Evolutionary conservation across 30 jellyfish, hydroid and myxozoan genomes (phyloP), one percentile per base, ranked within the genome.

Genomic region (Catostylus mosaicus): DNA sequence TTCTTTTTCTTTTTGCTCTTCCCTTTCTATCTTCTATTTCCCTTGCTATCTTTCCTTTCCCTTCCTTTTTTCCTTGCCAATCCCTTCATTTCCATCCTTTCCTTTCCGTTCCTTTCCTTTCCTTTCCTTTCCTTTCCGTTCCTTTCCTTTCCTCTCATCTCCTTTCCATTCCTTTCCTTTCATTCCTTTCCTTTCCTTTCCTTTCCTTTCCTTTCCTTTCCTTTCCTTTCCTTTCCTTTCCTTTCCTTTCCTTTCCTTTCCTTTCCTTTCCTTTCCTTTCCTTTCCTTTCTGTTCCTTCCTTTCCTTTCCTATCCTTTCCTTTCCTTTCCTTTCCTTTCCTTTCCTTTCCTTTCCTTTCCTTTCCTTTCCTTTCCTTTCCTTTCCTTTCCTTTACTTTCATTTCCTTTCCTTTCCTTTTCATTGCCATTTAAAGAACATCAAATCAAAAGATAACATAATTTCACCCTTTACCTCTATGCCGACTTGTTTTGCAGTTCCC

Each of bases 401-500:
- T 40, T 40, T 7, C 7, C 5, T 65, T 46, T 4, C 26, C 16
- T 40, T 40, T 40, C 14, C 11, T 14, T 40, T 14, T 5, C 7
- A 40, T 40, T 40, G 54, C 54, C 14, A 40, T n/a, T n/a, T n/a
- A n/a, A n/a, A n/a, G n/a, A n/a, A n/a, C n/a, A n/a, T n/a, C n/a
- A n/a, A n/a, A n/a, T n/a, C n/a, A n/a, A n/a, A n/a, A n/a, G n/a
- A n/a, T n/a, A n/a, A n/a, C n/a, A n/a, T n/a, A n/a, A n/a, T n/a
- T n/a, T n/a, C n/a, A n/a, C n/a, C n/a, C n/a, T n/a, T n/a, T 67
- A 92, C 98, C 84, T 92, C 94, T 16, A 87, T 86, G 6, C 86
- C 84, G 11, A 75, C 90, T 68, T 78, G 87, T 51, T 86, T 92
- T 67, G 84, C 80, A 3, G 52, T 32, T 9, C 83, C 97, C 35